Evolutionary conservation across 2,113 vertebrate genomes (phyloP), one percentile per base, ranked within the genome.

Genomic region (Triplophysa rosa): DNA sequence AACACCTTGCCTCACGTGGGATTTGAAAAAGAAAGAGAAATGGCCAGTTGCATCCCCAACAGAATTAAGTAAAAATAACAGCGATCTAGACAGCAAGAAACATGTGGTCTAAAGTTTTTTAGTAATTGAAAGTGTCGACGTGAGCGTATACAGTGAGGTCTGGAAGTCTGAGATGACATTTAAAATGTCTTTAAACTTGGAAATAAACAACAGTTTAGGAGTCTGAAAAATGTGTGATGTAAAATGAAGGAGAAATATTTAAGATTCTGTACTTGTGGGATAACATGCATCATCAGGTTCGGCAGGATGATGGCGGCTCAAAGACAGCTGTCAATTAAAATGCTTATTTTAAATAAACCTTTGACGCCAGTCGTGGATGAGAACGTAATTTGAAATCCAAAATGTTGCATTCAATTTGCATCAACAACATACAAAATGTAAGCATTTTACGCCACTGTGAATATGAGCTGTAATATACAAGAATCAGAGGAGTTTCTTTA

Each of bases 1-100:
- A 84, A 86, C 85, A 84, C 23, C 75, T 70, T 72, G 69, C 76
- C 76, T 85, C 85, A 76, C 70, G 45, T 66, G 81, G 84, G 84
- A 82, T 42, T 67, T 29, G 66, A 52, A 79, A 83, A 74, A 62
- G 58, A 40, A 56, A 52, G 24, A 58, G 67, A 61, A 79, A 33
- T 77, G 67, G 71, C 59, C 77, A 80, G 62, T 62, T 79, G 70
- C 47, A 73, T 70, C 21, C 71, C 54, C 71, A 45, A 74, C 4
- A 23, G 70, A 59, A 59, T 52, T 37, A 68, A 16, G 12, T 17
- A 63, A 29, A 13, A 24, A 63, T 2, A 62, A 21, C n/a, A 63
- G 61, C 61, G 12, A 63, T 19, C 17, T n/a, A 56, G 8, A 56
- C 54, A 17, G 8, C 54, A 17, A 58, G 54, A 54, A 54, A n/a